These are phyloP conservation scores for Vulpes vulpes DNA, from an alignment of 2,113 vertebrate genomes.

Conservation along the genomic window DNA sequence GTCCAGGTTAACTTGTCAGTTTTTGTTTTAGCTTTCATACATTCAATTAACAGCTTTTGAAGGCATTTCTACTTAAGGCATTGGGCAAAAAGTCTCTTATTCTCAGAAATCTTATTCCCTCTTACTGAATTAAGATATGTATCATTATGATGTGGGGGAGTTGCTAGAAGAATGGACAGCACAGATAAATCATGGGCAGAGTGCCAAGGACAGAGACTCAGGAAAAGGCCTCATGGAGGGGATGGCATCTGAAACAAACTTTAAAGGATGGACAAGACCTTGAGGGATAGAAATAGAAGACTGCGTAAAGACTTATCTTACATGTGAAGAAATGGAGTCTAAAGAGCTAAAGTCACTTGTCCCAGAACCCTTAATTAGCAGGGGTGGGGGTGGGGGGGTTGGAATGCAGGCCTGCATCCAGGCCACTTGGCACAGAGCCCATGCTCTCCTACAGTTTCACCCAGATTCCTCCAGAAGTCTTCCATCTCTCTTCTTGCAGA, in stretches of 20 bases:
- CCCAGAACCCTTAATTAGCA: not conserved
- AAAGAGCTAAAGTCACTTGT: not conserved
- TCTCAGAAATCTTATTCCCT: not conserved
- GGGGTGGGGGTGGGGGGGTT: not conserved
- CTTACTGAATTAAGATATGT: not conserved
- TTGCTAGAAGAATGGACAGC: not conserved
- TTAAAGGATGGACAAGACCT: not conserved
- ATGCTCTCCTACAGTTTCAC: not conserved
- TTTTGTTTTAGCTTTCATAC: not conserved
- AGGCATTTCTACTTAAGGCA: not conserved
- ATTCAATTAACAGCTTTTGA: not conserved
- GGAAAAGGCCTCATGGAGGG: not conserved
- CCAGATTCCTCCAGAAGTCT: not conserved
- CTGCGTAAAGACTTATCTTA: not conserved
- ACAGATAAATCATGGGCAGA: not conserved
- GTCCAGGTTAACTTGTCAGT: not conserved
- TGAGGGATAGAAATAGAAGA: not conserved
- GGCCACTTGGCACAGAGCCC: not conserved
- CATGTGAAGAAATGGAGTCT: not conserved
- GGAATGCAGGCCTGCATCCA: not conserved
- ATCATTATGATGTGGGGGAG: not conserved
- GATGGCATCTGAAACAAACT: not conserved
- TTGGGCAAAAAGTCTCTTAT: not conserved
- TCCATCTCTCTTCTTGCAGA: not conserved
- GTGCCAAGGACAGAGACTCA: not conserved